phyloP scores from a whole-genome alignment of 1,140 invertebrate species.

The Littorina saxatilis region DNA sequence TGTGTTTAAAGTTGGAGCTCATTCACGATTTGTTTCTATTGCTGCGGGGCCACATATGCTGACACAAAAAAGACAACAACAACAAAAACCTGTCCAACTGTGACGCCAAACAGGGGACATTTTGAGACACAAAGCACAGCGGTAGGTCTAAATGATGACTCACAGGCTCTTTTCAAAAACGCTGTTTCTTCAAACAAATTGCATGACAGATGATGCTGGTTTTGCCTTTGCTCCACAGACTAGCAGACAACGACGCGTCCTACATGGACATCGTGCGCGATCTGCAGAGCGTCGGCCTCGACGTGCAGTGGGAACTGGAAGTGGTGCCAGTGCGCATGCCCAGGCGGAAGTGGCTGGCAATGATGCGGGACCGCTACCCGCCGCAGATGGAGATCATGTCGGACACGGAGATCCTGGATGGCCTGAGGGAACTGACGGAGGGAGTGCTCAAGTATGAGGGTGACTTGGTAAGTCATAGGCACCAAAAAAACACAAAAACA shows the following conservation, averaged over 20 bases:
- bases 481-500: too few species aligned
- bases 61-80: too few species aligned
- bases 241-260: constrained; percentile 65
- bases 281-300: constrained; percentile 62
- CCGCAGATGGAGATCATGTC: constrained; percentile 69
- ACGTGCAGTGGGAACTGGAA: constrained; percentile 73
- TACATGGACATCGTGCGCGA: constrained; percentile 69
- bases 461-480: constrained; percentile 44
- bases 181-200: too few species aligned
- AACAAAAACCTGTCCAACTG: too few species aligned
- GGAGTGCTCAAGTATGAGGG: constrained; percentile 72
- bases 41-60: too few species aligned
- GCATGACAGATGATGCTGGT: too few species aligned
- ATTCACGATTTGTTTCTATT: too few species aligned
- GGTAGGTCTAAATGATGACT: too few species aligned
- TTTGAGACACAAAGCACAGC: too few species aligned
- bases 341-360: constrained; percentile 71
- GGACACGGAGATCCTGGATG: constrained; percentile 64
- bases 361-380: constrained; percentile 71
- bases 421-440: constrained; percentile 71
- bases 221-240: constrained; percentile 23
- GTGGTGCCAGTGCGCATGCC: constrained; percentile 66
- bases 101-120: too few species aligned
- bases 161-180: too few species aligned
- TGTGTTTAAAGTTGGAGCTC: too few species aligned